Evolutionary conservation across 2,113 vertebrate species (phyloP), one percentile per base, ranked within the genome.

Genomic region (Xenopus borealis): DNA sequence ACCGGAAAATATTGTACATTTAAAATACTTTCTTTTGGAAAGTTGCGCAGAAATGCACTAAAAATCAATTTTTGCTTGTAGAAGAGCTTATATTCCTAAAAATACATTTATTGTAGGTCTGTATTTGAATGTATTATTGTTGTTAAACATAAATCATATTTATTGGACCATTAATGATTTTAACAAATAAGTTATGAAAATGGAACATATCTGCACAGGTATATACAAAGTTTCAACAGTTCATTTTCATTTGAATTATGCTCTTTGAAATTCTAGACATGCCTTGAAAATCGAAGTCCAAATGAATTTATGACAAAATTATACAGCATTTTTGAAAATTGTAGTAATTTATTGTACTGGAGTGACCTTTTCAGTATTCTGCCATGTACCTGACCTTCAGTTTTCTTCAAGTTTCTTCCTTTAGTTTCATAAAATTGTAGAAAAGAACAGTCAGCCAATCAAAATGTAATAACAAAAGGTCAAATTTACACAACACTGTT

Each of bases 401-500:
- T 62, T 62, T 75, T 69, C 65, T 62, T 16, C 44, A 47, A 58
- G 64, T 19, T 47, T 64, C 44, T 75, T 62, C 65, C 46, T 53
- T 45, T 69, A 69, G 72, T 75, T 69, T 17, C 46, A 62, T 52
- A 62, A 75, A 52, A 16, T 75, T 68, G 59, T 62, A 53, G 18
- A 68, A 47, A 67, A 69, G 33, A 75, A 17, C 65, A 75, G 65
- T 75, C 68, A 68, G 68, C 57, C 57, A 75, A 75, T 75, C 57
- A 45, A 75, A 75, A 30, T 69, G 65, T 55, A 75, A 75, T 69
- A 68, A 62, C 61, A 75, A 75, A 69, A 69, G 66, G 66, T 62
- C 66, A 75, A 27, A 75, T 75, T 75, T 75, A 62, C 72, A 69
- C 65, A 75, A 75, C 66, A 68, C 55, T 69, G 65, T 75, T 62